Base-by-base conservation (phyloP, 2,888 invertebrate genomes). In the Eristalis pertinax region DNA sequence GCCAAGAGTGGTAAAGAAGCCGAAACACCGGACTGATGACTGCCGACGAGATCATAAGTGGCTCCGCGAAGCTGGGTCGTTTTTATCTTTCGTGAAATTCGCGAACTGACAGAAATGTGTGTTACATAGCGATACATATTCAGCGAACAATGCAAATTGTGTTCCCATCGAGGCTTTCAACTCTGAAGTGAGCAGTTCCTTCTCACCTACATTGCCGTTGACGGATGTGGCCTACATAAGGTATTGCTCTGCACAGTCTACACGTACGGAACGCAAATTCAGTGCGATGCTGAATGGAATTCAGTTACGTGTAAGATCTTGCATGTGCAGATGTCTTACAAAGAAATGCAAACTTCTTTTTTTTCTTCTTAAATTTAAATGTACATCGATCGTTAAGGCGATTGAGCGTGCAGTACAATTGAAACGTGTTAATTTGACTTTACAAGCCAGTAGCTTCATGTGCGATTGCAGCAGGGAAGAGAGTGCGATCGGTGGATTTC, bases 1-100 rank as follows among this genome's bases (percentile, higher is more conserved):
- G 64, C 32, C 32, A 56, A 56, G 73, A 65, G 70, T 72, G 70
- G 76, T 60, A 82, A n/a, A 50, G 70, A 56, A 84, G 64, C 63
- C 38, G 62, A 43, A 64, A 50, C 43, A n/a, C 50, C 19, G 50
- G 50, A 38, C 38, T 13, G 38, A 63, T 73, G 78, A 68, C 62
- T 62, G 72, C 65, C 68, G 73, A 56, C 35, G 19, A 56, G 11
- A 70, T 72, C n/a, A n/a, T 29, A 50, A 50, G 65, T 79, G 67
- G 50, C 64, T 62, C 62, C 38, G 62, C 64, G 74, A 11, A 43
- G 58, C 41, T 38, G 35, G 68, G 62, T 32, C 32, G 63, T 32
- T 67, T 70, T n/a, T 19, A 32, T 58, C 67, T 19, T n/a, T 70
- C 3, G n/a, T n/a, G 29, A 75, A 70, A 56, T 63, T 38, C 63